phyloP scores from a whole-genome alignment of 2,888 invertebrate genomes.

The Meandrusa payeni region DNA sequence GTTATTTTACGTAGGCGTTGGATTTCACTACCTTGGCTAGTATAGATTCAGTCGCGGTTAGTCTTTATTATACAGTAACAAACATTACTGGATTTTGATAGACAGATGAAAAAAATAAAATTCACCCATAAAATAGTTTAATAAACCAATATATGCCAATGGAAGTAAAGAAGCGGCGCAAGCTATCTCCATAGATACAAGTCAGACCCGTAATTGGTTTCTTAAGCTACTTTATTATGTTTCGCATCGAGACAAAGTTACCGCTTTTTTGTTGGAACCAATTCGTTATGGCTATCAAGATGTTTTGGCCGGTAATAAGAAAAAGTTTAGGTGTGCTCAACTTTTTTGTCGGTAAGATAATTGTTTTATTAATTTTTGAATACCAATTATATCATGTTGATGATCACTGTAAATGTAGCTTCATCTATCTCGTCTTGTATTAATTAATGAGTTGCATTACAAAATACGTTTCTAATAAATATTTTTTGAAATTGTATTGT shows the following conservation, averaged over 20 bases:
- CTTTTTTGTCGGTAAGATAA: constrained; percentile 12
- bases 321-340: constrained; percentile 7
- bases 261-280: constrained; percentile 23
- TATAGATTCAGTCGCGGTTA: no score
- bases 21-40: no score
- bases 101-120: constrained; percentile 1
- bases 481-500: no score
- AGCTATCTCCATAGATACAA: constrained; percentile 23
- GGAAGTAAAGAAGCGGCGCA: constrained; percentile 7
- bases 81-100: no score
- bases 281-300: constrained; percentile 24
- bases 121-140: constrained; percentile 5
- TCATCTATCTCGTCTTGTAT: not conserved
- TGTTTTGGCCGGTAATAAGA: constrained; percentile 20
- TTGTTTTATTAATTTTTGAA: constrained; percentile 14
- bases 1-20: no score
- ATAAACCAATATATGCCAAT: constrained; percentile 19
- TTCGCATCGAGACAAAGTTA: constrained; percentile 22
- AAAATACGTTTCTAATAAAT: no score
- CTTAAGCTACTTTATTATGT: constrained; percentile 25
- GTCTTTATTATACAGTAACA: no score
- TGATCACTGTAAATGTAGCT: constrained; percentile 1
- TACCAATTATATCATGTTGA: constrained; percentile 4
- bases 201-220: constrained; percentile 23
- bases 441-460: no score